Conservation (phyloP, 2,797 vertebrate species). For the Crenuchus spilurus region DNA sequence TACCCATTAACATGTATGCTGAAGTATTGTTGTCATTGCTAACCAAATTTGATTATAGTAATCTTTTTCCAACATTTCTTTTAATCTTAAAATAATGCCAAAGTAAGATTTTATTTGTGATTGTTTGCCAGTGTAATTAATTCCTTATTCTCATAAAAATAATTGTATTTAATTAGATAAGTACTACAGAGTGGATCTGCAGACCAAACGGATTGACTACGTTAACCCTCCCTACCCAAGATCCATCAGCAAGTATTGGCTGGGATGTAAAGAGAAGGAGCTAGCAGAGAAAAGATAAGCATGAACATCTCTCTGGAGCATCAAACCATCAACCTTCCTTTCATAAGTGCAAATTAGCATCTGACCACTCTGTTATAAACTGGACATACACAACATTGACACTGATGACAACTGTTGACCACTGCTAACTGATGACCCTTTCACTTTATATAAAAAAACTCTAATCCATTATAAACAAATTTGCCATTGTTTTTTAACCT, state of each 20-base stretch:
- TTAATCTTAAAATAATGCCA: neutral
- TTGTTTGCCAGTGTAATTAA: neutral
- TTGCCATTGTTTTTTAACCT: neutral
- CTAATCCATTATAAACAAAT: neutral
- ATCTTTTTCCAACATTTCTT: too few species aligned
- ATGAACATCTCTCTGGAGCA: neutral
- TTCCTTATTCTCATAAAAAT: neutral
- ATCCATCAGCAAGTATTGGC: conserved; percentile 91
- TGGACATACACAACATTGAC: neutral
- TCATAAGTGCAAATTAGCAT: neutral
- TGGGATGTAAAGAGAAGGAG: conserved; percentile 80
- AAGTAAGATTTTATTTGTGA: neutral
- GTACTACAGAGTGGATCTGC: conserved; percentile 90
- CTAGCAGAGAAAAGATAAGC: conserved; percentile 70
- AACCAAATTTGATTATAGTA: too few species aligned
- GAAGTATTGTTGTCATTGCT: too few species aligned
- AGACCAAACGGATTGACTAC: conserved; percentile 79
- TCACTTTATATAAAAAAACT: neutral
- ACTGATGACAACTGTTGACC: neutral
- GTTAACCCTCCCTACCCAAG: conserved; percentile 87
- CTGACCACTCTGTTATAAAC: neutral
- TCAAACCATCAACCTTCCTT: neutral
- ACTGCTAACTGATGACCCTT: too few species aligned
- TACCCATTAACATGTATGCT: neutral
- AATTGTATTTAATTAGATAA: conserved; percentile 78